Evolutionary conservation across 2,797 vertebrate species (phyloP).

Genomic region (Phoxinus dragarum): DNA sequence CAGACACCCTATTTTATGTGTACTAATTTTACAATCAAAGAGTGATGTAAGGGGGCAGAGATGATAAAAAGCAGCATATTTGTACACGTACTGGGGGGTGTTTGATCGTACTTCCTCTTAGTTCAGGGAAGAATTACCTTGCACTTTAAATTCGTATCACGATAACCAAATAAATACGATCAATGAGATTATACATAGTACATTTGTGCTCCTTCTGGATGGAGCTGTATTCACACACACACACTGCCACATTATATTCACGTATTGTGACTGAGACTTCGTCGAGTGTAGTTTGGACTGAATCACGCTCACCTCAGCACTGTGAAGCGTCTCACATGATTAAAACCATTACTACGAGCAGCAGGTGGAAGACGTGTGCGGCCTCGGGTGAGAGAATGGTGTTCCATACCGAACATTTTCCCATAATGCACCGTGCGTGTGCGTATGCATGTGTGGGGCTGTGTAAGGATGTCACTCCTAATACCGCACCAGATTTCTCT

Average conservation of each 20-base stretch:
- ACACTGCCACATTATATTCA: slow-evolving; percentile 21
- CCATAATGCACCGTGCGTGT: slow-evolving; percentile 50
- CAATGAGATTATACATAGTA: slow-evolving; percentile 25
- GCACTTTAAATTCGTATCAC: slow-evolving; percentile 17
- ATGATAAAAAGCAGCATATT: slow-evolving; percentile 46
- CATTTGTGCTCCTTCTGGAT: slow-evolving; percentile 29
- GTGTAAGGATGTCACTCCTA: slow-evolving; percentile 16
- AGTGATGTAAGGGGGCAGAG: slow-evolving; percentile 37
- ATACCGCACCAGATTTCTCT: slow-evolving; percentile 29
- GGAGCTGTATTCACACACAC: slow-evolving; percentile 40
- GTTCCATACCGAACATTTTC: slow-evolving; percentile 14
- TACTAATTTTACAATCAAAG: slow-evolving; percentile 51
- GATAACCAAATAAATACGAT: slow-evolving; percentile 35
- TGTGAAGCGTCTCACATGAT: slow-evolving; percentile 12
- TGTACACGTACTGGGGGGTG: slow-evolving; percentile 33
- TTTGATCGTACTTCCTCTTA: slow-evolving; percentile 29
- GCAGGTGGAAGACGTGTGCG: slow-evolving; percentile 38
- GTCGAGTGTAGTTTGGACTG: slow-evolving; percentile 17
- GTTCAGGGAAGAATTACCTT: slow-evolving; percentile 4
- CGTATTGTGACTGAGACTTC: neutral
- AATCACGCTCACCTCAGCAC: neutral
- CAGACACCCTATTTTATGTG: slow-evolving; percentile 50
- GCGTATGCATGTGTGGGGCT: slow-evolving; percentile 45
- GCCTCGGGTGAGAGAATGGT: slow-evolving; percentile 36
- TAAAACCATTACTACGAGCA: slow-evolving; percentile 37